phyloP scores from a whole-genome alignment of 2,888 invertebrate species.

The Anthoptus insignis region DNA sequence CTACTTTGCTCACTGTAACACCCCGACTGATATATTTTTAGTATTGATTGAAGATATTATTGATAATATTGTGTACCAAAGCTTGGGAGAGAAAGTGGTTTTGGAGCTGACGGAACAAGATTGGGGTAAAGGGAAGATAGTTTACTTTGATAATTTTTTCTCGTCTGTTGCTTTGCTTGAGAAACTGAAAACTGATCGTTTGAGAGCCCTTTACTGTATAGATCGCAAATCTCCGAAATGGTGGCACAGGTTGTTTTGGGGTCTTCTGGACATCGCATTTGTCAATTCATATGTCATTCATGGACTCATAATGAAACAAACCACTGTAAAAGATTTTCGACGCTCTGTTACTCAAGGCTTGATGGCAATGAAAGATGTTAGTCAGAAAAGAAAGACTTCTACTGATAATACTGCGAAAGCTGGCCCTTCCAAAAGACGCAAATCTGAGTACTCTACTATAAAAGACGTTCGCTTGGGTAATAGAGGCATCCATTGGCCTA shows the following conservation, averaged over 20 bases:
- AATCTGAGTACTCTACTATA: conserved; percentile 49
- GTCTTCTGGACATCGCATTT: conserved; percentile 50
- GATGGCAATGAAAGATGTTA: conserved; percentile 49
- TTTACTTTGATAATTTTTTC: conserved; percentile 50
- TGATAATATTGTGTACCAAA: conserved; percentile 51
- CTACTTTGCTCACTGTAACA: conserved; percentile 47
- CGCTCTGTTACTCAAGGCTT: conserved; percentile 42
- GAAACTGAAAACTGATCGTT: conserved; percentile 53
- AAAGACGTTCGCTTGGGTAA: conserved; percentile 51
- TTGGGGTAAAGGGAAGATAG: conserved; percentile 42
- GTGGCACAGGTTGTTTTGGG: conserved; percentile 59
- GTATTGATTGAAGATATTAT: conserved; percentile 47
- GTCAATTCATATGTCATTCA: too few species aligned
- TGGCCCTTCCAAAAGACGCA: conserved; percentile 49
- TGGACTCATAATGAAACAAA: conserved; percentile 47
- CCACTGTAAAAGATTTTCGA: conserved; percentile 45
- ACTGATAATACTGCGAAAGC: conserved; percentile 34
- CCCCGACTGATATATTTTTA: conserved; percentile 49
- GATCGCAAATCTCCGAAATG: conserved; percentile 58
- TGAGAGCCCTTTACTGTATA: conserved; percentile 56
- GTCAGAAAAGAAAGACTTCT: conserved; percentile 48
- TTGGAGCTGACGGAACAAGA: conserved; percentile 47
- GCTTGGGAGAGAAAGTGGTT: conserved; percentile 45
- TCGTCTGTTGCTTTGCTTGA: conserved; percentile 49
- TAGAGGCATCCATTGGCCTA: conserved; percentile 52